phyloP scores from a whole-genome alignment of 2,888 invertebrate genomes.

The Apamea sordens region DNA sequence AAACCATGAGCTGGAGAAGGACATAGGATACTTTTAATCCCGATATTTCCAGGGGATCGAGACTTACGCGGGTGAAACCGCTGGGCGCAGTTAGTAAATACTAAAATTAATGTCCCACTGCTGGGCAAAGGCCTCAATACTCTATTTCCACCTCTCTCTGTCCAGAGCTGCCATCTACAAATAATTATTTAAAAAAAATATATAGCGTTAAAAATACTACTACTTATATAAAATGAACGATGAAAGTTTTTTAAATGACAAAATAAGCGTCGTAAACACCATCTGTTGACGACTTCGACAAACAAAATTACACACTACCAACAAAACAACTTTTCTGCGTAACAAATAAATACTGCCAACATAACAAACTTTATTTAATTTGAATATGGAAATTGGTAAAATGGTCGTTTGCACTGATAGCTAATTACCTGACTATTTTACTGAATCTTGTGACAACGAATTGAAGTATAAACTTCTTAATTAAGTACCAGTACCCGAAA shows the following conservation, averaged over 20 bases:
- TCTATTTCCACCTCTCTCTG: background rate
- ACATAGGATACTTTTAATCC: too few species aligned
- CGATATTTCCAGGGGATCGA: too few species aligned
- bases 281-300: background rate
- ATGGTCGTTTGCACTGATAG: slow-evolving; percentile 27
- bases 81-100: background rate
- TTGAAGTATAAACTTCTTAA: slow-evolving; percentile 1
- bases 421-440: slow-evolving; percentile 4
- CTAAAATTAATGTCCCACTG: background rate
- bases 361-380: slow-evolving; percentile 22
- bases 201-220: background rate
- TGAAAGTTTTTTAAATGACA: background rate
- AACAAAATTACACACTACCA: slow-evolving; percentile 19
- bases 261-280: background rate
- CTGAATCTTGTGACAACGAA: background rate
- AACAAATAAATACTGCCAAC: slow-evolving; percentile 44
- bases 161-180: background rate
- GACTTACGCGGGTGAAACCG: too few species aligned
- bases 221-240: background rate
- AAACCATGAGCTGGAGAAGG: too few species aligned
- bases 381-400: slow-evolving; percentile 25
- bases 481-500: background rate
- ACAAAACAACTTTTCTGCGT: slow-evolving; percentile 13
- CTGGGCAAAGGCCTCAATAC: background rate
- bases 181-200: background rate